Conservation (phyloP, 2,797 vertebrate species). For the Chelon auratus region DNA sequence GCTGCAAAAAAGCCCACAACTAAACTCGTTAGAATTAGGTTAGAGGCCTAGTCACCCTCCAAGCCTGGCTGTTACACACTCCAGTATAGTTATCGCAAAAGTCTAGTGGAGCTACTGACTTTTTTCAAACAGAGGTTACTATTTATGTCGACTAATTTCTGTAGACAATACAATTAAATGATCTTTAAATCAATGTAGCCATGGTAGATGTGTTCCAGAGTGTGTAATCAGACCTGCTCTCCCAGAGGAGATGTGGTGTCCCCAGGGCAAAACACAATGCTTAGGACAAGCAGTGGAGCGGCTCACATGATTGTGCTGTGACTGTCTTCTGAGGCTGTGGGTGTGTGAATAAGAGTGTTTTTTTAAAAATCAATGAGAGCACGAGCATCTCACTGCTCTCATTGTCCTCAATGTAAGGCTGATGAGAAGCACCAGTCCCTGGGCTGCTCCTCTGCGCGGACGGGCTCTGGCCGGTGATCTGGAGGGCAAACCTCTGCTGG, state of each 20-base stretch:
- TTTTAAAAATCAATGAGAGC: conserved; percentile 18
- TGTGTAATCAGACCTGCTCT: conserved; percentile 29
- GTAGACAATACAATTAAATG: neutral
- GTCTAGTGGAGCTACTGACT: too few relatives aligned
- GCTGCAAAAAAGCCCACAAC: neutral
- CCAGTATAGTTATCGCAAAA: too few relatives aligned
- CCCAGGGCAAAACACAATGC: conserved; percentile 53
- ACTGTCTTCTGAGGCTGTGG: conserved; percentile 75
- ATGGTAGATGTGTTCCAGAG: conserved; percentile 1
- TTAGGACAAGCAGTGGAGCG: conserved; percentile 30
- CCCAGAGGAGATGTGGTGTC: conserved; percentile 37
- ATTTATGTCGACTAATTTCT: too few relatives aligned
- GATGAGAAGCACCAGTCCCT: conserved; percentile 43
- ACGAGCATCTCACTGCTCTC: conserved; percentile 51
- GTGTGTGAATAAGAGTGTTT: conserved; percentile 55
- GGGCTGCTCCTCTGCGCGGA: conserved; percentile 21
- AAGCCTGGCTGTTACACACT: too few relatives aligned
- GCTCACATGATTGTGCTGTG: conserved; percentile 84
- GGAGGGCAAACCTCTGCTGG: conserved; percentile 25
- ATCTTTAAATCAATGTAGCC: conserved; percentile 20
- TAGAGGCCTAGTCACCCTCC: neutral
- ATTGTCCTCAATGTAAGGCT: conserved; percentile 57
- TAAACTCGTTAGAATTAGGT: neutral
- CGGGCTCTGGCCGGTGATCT: conserved; percentile 19
- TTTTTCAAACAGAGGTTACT: too few relatives aligned